Evolutionary conservation across 2,797 vertebrate species (phyloP).

Genomic region (Sylvilagus floridanus): DNA sequence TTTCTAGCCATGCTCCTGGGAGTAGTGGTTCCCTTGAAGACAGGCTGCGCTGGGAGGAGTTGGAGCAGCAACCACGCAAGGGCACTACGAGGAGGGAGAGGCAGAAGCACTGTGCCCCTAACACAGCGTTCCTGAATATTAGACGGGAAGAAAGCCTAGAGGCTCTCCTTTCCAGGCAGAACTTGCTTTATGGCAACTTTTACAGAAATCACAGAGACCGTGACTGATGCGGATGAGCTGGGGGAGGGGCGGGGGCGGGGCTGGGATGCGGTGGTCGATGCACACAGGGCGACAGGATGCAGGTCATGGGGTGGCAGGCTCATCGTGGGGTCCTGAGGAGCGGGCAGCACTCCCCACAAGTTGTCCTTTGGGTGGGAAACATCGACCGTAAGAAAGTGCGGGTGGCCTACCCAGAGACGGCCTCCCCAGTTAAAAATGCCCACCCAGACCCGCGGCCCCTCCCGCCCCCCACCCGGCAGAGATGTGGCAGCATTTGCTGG

Average conservation of each 20-base stretch:
- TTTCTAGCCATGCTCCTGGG: neutral
- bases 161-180: conserved; percentile 69
- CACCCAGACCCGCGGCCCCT: neutral
- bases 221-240: conserved; percentile 48
- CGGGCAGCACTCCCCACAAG: conserved; percentile 41
- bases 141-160: neutral
- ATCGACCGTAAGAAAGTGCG: conserved; percentile 71
- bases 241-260: neutral
- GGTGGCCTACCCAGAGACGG: conserved; percentile 56
- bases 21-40: neutral
- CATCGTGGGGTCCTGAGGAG: conserved; percentile 31
- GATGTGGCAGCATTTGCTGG: conserved; percentile 83
- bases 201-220: conserved; percentile 79
- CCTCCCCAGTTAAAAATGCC: conserved; percentile 75
- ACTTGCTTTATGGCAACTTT: conserved; percentile 82
- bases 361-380: conserved; percentile 53
- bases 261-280: neutral
- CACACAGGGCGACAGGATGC: conserved; percentile 25
- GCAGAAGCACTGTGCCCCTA: neutral
- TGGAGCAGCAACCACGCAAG: neutral
- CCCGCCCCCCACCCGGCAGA: conserved; percentile 70
- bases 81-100: too few relatives aligned
- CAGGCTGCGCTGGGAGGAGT: neutral
- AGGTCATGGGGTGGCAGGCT: neutral
- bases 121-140: neutral